phyloP scores from a whole-genome alignment of 2,797 vertebrate genomes.

The Chrosomus eos region DNA sequence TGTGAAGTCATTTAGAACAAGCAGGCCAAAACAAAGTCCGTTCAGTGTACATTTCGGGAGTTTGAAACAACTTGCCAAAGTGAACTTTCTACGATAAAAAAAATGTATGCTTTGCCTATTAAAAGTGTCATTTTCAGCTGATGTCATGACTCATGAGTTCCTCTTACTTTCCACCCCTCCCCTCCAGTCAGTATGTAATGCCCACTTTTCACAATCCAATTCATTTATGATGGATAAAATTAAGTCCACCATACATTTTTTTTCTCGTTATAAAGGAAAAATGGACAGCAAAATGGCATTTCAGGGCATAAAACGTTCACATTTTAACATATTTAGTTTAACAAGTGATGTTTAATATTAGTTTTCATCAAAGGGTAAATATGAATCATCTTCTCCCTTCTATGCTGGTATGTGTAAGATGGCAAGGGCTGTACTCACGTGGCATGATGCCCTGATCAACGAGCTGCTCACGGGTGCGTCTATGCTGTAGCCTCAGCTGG shows the following conservation, averaged over 20 bases:
- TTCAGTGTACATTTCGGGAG: neutral
- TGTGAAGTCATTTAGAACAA: neutral
- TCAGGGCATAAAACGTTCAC: neutral
- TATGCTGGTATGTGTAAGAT: neutral
- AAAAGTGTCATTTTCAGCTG: neutral
- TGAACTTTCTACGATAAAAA: neutral
- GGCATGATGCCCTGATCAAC: conserved; percentile 99
- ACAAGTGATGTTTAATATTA: neutral
- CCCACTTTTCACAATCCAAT: neutral
- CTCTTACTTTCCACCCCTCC: no score
- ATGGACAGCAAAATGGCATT: neutral
- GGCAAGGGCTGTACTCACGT: conserved; percentile 83
- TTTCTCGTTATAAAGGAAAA: neutral
- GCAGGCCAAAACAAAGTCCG: neutral
- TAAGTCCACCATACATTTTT: neutral
- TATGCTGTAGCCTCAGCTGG: conserved; percentile 97
- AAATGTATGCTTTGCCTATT: neutral
- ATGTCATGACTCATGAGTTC: neutral
- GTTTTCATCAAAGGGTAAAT: conserved; percentile 13
- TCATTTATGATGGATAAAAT: neutral
- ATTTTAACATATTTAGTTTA: neutral
- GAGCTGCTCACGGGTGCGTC: conserved; percentile 94
- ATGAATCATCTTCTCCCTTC: neutral
- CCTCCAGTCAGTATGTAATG: neutral
- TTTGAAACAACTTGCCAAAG: neutral